A percentile compares a stretch with the other conserved stretches of the same genome.
These are phyloP conservation scores for Ariolimax columbianus DNA, from an alignment of 2,888 invertebrate genomes.

Conservation along the genomic window DNA sequence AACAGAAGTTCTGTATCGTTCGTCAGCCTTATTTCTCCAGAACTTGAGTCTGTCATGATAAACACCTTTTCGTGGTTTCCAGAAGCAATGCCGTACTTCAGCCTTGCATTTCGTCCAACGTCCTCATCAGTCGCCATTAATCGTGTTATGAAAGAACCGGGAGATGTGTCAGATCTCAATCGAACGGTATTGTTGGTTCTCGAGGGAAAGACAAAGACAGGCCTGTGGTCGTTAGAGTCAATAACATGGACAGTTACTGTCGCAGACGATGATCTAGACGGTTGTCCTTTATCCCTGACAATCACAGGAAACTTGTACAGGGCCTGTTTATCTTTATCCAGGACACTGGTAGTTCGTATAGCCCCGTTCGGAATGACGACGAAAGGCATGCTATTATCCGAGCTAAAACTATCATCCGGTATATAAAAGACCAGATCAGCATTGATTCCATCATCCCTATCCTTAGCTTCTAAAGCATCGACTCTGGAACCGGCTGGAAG, in stretches of 20 bases:
- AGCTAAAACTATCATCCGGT: slow-evolving; percentile 31
- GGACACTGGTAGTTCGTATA: slow-evolving; percentile 58
- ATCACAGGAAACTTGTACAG: slow-evolving; percentile 64
- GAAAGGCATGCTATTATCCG: slow-evolving; percentile 58
- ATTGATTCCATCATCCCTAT: slow-evolving; percentile 65
- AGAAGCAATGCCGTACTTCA: slow-evolving; percentile 61
- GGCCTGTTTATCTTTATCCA: slow-evolving; percentile 64
- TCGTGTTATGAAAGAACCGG: slow-evolving; percentile 57
- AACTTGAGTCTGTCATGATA: slow-evolving; percentile 53
- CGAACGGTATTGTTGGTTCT: slow-evolving; percentile 60
- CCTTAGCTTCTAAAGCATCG: slow-evolving; percentile 63
- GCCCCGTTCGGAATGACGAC: slow-evolving; percentile 62
- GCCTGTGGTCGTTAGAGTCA: slow-evolving; percentile 73
- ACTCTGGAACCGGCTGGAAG: slow-evolving; percentile 57
- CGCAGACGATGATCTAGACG: slow-evolving; percentile 62
- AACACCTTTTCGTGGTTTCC: slow-evolving; percentile 61
- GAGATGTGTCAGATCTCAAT: slow-evolving; percentile 54
- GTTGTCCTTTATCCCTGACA: slow-evolving; percentile 68
- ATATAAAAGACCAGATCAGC: slow-evolving; percentile 59
- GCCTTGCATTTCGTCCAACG: slow-evolving; percentile 62
- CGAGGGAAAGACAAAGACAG: slow-evolving; percentile 67
- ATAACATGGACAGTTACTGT: slow-evolving; percentile 63
- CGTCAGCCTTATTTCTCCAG: slow-evolving; percentile 60
- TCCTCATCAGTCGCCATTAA: slow-evolving; percentile 64
- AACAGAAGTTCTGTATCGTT: slow-evolving; percentile 45